Conservation (phyloP, 1,140 invertebrate genomes). For the Apolygus lucorum region DNA sequence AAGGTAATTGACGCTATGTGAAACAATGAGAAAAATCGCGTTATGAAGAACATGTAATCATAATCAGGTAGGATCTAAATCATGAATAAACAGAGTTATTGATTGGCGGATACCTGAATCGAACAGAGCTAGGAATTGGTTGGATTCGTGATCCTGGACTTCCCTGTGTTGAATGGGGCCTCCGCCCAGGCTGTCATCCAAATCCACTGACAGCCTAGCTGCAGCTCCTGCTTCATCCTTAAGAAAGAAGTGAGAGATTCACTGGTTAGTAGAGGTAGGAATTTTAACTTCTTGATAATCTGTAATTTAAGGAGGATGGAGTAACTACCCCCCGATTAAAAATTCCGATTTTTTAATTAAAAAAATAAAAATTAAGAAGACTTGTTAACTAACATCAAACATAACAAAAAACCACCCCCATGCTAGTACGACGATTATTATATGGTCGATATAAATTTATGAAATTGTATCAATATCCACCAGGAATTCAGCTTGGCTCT, state of each 20-base stretch:
- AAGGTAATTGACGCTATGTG: slow-evolving; percentile 23
- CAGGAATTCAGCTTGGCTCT: too few relatives aligned
- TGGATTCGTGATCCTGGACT: slow-evolving; percentile 73
- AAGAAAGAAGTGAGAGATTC: slow-evolving; percentile 27
- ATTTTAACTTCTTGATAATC: not conserved
- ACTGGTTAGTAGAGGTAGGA: not conserved
- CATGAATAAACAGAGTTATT: too few relatives aligned
- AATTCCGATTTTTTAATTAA: not conserved
- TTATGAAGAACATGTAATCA: too few relatives aligned
- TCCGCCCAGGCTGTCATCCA: slow-evolving; percentile 76
- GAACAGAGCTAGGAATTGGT: slow-evolving; percentile 71
- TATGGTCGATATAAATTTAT: too few relatives aligned
- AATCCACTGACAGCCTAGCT: slow-evolving; percentile 74
- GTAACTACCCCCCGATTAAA: not conserved
- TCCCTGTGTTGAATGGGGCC: slow-evolving; percentile 79
- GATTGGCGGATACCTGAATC: slow-evolving; percentile 48
- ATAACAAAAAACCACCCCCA: not conserved
- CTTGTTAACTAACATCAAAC: not conserved
- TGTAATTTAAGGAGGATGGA: not conserved
- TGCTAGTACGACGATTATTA: too few relatives aligned
- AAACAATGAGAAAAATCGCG: too few relatives aligned
- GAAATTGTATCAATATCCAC: too few relatives aligned
- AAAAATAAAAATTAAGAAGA: not conserved
- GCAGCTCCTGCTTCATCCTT: slow-evolving; percentile 80
- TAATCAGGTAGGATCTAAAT: too few relatives aligned